Evolutionary conservation across 1,140 invertebrate genomes (phyloP).

Genomic region (Helicoverpa armigera): DNA sequence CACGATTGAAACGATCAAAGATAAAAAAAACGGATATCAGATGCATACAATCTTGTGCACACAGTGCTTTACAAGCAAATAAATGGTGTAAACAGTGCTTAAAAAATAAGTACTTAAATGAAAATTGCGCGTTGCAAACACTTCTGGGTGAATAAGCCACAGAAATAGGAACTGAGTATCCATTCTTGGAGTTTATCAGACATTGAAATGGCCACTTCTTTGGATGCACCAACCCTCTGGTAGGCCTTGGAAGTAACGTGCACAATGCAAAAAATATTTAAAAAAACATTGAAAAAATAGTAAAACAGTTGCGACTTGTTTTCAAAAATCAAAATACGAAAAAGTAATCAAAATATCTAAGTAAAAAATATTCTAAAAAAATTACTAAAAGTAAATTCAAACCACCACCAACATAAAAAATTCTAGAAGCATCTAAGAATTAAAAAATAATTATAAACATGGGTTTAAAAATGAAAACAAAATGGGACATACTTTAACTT

Average conservation of each 20-base stretch:
- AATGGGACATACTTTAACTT: conserved; percentile 12
- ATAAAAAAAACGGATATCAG: neutral
- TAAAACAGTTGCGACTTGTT: too few relatives aligned
- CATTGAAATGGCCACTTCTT: neutral
- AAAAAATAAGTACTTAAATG: neutral
- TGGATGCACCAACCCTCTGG: too few relatives aligned
- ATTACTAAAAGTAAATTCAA: too few relatives aligned
- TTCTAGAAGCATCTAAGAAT: conserved; percentile 23
- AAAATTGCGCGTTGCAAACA: neutral
- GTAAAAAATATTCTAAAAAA: conserved; percentile 5
- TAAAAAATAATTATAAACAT: conserved; percentile 18
- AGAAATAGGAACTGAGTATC: too few relatives aligned
- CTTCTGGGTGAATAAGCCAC: neutral
- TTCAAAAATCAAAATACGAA: neutral
- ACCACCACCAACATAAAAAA: conserved; percentile 33
- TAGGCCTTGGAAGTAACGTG: too few relatives aligned
- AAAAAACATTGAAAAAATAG: too few relatives aligned
- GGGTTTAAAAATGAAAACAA: neutral
- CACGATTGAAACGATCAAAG: too few relatives aligned
- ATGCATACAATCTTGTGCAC: neutral
- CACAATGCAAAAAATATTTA: too few relatives aligned
- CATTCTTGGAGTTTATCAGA: neutral
- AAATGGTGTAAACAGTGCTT: neutral
- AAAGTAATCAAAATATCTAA: neutral
- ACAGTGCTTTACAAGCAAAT: neutral